A percentile compares a stretch with the other conserved stretches of the same genome.
Conservation (phyloP, 2,888 invertebrate species). For the Neoitamus cyanurus region DNA sequence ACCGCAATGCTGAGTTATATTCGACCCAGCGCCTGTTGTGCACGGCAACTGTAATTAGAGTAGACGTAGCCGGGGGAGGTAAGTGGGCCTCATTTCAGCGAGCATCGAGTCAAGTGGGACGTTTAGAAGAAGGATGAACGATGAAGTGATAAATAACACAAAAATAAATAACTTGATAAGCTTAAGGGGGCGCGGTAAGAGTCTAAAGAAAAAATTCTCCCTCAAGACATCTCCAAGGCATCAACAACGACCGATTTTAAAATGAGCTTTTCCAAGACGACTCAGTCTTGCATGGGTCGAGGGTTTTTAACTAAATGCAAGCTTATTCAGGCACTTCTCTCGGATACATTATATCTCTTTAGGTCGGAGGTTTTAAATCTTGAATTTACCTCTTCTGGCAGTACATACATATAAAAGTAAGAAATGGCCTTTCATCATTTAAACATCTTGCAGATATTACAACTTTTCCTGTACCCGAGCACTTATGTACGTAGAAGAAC, state of each 20-base stretch:
- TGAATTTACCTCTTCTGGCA: not conserved
- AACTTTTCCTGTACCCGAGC: no score
- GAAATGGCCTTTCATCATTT: no score
- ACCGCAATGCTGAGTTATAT: not conserved
- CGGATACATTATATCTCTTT: not conserved
- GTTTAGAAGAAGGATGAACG: not conserved
- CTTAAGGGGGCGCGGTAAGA: not conserved
- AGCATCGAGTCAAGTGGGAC: not conserved
- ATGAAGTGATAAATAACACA: conserved; percentile 1
- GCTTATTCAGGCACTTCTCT: not conserved
- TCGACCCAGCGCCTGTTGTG: not conserved
- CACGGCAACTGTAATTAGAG: not conserved
- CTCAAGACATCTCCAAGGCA: not conserved
- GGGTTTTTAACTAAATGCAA: not conserved
- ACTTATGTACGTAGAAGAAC: no score
- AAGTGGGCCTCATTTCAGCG: not conserved
- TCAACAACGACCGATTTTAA: not conserved
- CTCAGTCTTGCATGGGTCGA: not conserved
- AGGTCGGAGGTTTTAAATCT: not conserved
- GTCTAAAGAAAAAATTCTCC: not conserved
- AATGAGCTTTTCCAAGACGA: not conserved
- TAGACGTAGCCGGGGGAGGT: not conserved
- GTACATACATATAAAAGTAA: not conserved
- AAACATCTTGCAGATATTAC: not conserved
- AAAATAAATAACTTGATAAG: conserved; percentile 5